A percentile compares a stretch with the other conserved stretches of the same genome.
Conservation (phyloP, 1,140 invertebrate genomes). For the Atopsyche davidsoni region DNA sequence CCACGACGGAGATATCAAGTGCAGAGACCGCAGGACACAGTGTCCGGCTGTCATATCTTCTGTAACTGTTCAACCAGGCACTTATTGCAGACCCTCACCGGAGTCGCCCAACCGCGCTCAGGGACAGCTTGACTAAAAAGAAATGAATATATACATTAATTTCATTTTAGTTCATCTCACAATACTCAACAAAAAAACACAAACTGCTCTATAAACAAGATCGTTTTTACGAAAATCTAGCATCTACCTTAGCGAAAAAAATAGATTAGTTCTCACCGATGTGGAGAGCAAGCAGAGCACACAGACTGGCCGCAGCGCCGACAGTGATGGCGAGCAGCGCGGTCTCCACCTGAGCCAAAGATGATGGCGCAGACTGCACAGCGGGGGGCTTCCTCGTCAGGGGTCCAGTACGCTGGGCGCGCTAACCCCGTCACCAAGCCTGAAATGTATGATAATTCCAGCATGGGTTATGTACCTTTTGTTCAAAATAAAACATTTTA, state of each 20-base stretch:
- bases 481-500: too few species aligned
- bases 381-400: slow-evolving; percentile 22
- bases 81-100: slow-evolving; percentile 23
- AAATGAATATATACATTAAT: too few species aligned
- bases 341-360: slow-evolving; percentile 12
- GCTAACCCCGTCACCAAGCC: slow-evolving; percentile 22
- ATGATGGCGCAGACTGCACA: slow-evolving; percentile 16
- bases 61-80: too few species aligned
- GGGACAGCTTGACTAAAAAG: slow-evolving; percentile 24
- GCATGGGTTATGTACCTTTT: too few species aligned
- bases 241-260: too few species aligned
- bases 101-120: slow-evolving; percentile 22
- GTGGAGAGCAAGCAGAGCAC: slow-evolving; percentile 24
- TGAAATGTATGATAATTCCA: too few species aligned
- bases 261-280: slow-evolving; percentile 22
- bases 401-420: slow-evolving; percentile 25
- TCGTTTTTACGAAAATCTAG: too few species aligned
- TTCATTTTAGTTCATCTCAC: too few species aligned
- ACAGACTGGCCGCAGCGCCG: slow-evolving; percentile 25
- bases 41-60: background rate
- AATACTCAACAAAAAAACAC: too few species aligned
- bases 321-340: slow-evolving; percentile 22
- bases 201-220: too few species aligned
- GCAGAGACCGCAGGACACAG: too few species aligned
- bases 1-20: too few species aligned